phyloP scores from a whole-genome alignment of 2,113 vertebrate species.

The Lipophrys pholis region DNA sequence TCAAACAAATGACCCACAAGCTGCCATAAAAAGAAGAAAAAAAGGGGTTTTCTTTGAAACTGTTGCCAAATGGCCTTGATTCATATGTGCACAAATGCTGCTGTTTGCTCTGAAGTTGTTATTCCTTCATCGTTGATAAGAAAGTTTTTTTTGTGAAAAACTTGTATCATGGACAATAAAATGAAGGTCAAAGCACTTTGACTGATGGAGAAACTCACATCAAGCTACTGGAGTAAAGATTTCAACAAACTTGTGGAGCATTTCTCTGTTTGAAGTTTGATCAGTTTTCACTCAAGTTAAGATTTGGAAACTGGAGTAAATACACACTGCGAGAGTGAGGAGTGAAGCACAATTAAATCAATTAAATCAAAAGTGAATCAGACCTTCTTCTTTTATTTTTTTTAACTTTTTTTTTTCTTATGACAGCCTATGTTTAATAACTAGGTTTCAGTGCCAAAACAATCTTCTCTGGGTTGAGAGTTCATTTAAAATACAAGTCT shows the following conservation, averaged over 20 bases:
- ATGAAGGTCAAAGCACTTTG: too few relatives aligned
- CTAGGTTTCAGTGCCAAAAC: too few relatives aligned
- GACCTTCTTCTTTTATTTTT: background rate
- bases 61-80: conserved; percentile 21
- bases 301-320: conserved; percentile 6
- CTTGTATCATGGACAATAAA: too few relatives aligned
- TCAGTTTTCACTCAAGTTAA: background rate
- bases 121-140: too few relatives aligned
- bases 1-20: conserved; percentile 62
- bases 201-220: background rate
- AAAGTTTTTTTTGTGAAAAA: too few relatives aligned
- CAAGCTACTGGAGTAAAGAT: background rate
- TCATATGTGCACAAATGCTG: background rate
- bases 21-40: conserved; percentile 36
- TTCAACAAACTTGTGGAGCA: background rate
- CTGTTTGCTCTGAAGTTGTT: background rate
- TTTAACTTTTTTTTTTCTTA: background rate
- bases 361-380: background rate
- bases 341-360: background rate
- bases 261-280: background rate
- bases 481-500: conserved; percentile 8
- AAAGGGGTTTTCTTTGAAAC: conserved; percentile 28
- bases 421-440: background rate
- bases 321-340: too few relatives aligned
- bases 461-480: background rate